A percentile compares a stretch with the other conserved stretches of the same genome.
Evolutionary conservation across 92 coral and sea anemone genomes (phyloP).

Genomic region (Phenganax stokvisi): DNA sequence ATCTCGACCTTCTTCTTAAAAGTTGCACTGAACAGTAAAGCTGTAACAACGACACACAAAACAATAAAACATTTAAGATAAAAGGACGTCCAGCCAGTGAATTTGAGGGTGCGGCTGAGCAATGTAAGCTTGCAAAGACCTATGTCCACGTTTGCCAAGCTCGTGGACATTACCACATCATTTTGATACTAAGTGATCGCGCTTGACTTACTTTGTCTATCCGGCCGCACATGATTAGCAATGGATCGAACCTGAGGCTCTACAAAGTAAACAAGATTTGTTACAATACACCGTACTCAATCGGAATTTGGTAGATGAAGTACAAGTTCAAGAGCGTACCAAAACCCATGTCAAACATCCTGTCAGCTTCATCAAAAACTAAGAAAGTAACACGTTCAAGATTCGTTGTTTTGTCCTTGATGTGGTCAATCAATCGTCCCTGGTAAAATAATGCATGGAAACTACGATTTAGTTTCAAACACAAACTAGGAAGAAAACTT

Average conservation of each 20-base stretch:
- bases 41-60: constrained; percentile 40
- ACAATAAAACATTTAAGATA: too few relatives aligned
- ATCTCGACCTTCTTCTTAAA: constrained; percentile 93
- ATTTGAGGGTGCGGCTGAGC: too few relatives aligned
- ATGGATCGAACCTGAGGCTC: constrained; percentile 99
- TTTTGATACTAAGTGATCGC: constrained; percentile 51
- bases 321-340: constrained; percentile 51
- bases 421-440: constrained; percentile 94
- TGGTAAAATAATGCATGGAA: constrained; percentile 8
- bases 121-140: too few relatives aligned
- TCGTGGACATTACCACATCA: constrained; percentile 72
- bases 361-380: constrained; percentile 97
- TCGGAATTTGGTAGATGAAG: not conserved
- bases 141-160: not conserved
- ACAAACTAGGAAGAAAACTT: too few relatives aligned
- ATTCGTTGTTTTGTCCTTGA: constrained; percentile 83
- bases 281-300: not conserved
- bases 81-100: too few relatives aligned
- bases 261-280: constrained; percentile 6
- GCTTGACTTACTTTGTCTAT: constrained; percentile 85
- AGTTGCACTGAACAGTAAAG: constrained; percentile 93
- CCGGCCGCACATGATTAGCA: constrained; percentile 94
- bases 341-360: constrained; percentile 99
- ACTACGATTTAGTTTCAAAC: too few relatives aligned
- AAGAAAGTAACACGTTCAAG: constrained; percentile 79